Percentiles rank a stretch among this genome's conserved stretches.
These are phyloP conservation scores for Mesoligia furuncula DNA, from an alignment of 2,888 invertebrate genomes.

Conservation along the genomic window DNA sequence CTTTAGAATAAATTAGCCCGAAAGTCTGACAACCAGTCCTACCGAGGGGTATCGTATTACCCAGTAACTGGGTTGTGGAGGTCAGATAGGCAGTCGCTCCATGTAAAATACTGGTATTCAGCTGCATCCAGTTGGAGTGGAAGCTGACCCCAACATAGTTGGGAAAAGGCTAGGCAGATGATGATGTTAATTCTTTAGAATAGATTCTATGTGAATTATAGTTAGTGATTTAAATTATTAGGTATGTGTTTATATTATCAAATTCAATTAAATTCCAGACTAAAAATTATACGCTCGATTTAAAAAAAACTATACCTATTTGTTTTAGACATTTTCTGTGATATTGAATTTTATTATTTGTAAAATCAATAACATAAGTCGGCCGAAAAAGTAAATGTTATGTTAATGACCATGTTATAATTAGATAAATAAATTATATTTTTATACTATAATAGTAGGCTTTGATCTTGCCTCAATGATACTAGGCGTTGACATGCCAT, in stretches of 20 bases:
- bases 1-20: constrained; percentile 1
- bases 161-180: no score
- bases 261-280: constrained; percentile 6
- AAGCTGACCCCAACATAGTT: no score
- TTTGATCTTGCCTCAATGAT: not conserved
- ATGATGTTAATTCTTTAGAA: no score
- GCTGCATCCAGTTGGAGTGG: no score
- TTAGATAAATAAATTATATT: not conserved
- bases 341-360: constrained; percentile 41
- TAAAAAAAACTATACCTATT: not conserved
- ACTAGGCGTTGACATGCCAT: not conserved
- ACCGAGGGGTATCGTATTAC: no score
- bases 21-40: no score
- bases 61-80: no score
- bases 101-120: no score
- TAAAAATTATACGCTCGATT: not conserved
- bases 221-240: constrained; percentile 15
- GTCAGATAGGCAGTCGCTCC: no score
- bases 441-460: not conserved
- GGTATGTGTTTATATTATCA: not conserved
- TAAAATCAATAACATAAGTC: constrained; percentile 22
- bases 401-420: constrained; percentile 12
- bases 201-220: not conserved
- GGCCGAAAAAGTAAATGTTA: not conserved
- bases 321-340: constrained; percentile 38